Evolutionary conservation across 2,113 vertebrate species (phyloP).

Genomic region (Leptocoma aspasia): DNA sequence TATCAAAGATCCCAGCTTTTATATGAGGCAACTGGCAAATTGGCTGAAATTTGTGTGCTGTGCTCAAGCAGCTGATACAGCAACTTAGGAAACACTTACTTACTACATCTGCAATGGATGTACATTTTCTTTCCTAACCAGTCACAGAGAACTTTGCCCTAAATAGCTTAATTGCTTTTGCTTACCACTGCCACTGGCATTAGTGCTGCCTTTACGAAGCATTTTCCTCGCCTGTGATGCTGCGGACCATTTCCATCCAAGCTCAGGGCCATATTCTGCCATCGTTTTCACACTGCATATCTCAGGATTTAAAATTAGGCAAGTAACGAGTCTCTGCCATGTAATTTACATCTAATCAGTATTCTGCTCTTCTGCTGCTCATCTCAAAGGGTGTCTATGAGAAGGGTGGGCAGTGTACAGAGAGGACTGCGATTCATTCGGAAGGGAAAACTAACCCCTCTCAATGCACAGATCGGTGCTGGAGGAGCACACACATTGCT

Average conservation of each 20-base stretch:
- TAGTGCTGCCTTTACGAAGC: conserved; percentile 46
- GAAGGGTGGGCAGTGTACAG: conserved; percentile 30
- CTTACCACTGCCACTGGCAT: not conserved
- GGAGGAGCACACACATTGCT: not conserved
- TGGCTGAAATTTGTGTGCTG: not conserved
- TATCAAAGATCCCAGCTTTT: conserved; percentile 14
- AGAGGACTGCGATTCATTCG: conserved; percentile 32
- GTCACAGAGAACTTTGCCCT: conserved; percentile 19
- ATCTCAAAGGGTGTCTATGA: conserved; percentile 41
- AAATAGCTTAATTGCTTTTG: not conserved
- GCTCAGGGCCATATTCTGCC: conserved; percentile 52
- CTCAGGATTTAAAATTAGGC: conserved; percentile 63
- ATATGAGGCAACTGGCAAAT: not conserved
- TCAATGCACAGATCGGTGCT: fast-evolving
- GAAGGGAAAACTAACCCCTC: conserved; percentile 19
- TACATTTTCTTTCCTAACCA: not conserved
- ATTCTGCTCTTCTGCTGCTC: conserved; percentile 50
- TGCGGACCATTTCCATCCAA: conserved; percentile 48
- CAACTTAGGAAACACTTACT: not conserved
- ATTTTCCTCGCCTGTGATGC: conserved; percentile 30
- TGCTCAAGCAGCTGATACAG: not conserved
- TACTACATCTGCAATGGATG: not conserved
- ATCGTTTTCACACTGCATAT: conserved; percentile 54
- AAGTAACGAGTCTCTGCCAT: conserved; percentile 55
- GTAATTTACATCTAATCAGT: conserved; percentile 64